These are phyloP conservation scores for Melanotaenia parkinsoni DNA, from an alignment of 2,797 vertebrate species.

Conservation along the genomic window DNA sequence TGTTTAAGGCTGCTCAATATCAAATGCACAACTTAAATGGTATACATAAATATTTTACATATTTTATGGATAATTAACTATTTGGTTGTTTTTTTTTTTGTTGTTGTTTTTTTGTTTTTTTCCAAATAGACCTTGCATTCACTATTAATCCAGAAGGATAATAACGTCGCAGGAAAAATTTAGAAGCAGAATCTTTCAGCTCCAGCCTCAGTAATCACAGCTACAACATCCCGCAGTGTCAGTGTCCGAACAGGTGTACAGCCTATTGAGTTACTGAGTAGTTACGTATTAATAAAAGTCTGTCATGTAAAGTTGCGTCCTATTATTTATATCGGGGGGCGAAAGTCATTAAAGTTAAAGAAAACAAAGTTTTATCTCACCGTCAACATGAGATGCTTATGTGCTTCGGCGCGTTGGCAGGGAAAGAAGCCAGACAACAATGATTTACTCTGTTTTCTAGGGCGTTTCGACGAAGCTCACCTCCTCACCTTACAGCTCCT, in stretches of 20 bases:
- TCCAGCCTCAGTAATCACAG: conserved; percentile 5
- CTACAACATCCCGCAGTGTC: not conserved
- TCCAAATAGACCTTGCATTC: not conserved
- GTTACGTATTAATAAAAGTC: conserved; percentile 38
- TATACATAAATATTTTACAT: not conserved
- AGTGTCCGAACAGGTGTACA: conserved; percentile 45
- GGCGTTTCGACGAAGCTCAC: conserved; percentile 41
- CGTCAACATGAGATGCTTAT: conserved; percentile 53
- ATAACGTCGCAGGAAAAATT: conserved; percentile 7
- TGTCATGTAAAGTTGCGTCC: not conserved
- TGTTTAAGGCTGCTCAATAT: not conserved
- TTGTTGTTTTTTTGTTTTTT: not conserved
- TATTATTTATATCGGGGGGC: not conserved
- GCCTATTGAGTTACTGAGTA: not conserved
- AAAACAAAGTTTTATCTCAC: conserved; percentile 56
- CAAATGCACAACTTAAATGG: not conserved
- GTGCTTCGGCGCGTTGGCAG: conserved; percentile 24
- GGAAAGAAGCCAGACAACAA: conserved; percentile 36
- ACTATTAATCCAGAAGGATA: not conserved
- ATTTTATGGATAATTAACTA: not conserved
- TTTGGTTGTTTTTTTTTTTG: not conserved
- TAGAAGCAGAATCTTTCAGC: not conserved
- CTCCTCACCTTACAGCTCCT: conserved; percentile 39
- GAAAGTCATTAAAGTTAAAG: not conserved
- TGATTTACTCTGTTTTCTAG: conserved; percentile 31